These are phyloP conservation scores for Channallabes apus DNA, from an alignment of 2,797 vertebrate species.

Conservation along the genomic window DNA sequence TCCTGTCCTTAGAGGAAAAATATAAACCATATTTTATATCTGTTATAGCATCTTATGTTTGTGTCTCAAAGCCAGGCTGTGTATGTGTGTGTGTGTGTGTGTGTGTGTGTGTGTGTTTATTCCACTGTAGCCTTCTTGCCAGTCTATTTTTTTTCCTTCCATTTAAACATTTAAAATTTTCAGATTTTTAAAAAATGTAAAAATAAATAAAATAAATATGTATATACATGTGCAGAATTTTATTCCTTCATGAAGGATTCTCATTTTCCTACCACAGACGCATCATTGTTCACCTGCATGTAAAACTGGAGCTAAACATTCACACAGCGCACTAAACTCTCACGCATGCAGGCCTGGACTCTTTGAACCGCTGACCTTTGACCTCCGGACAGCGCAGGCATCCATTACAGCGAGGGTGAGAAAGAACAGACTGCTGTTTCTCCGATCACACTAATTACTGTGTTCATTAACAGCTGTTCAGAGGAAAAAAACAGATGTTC, in stretches of 20 bases:
- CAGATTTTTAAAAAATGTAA: not conserved
- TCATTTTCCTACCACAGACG: not conserved
- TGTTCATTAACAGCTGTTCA: not conserved
- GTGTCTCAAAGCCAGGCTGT: not conserved
- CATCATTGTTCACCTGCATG: not conserved
- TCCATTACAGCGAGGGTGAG: not conserved
- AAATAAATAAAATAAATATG: too few relatives aligned
- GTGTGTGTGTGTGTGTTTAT: not conserved
- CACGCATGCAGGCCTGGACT: not conserved
- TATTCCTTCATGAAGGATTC: not conserved
- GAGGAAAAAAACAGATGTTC: not conserved
- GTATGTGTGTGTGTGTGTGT: not conserved
- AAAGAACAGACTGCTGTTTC: constrained; percentile 7
- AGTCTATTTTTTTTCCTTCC: not conserved
- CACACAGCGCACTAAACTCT: constrained; percentile 40
- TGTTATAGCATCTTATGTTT: not conserved
- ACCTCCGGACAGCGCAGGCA: constrained; percentile 41
- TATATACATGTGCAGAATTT: not conserved
- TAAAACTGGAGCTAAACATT: not conserved
- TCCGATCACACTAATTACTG: not conserved
- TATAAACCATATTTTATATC: not conserved
- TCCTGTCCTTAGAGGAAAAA: not conserved
- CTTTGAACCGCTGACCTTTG: constrained; percentile 45
- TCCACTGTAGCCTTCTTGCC: not conserved
- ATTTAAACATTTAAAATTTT: not conserved